Evolutionary conservation across 2,888 invertebrate species (phyloP).

Genomic region (Eupelmus urozonus): DNA sequence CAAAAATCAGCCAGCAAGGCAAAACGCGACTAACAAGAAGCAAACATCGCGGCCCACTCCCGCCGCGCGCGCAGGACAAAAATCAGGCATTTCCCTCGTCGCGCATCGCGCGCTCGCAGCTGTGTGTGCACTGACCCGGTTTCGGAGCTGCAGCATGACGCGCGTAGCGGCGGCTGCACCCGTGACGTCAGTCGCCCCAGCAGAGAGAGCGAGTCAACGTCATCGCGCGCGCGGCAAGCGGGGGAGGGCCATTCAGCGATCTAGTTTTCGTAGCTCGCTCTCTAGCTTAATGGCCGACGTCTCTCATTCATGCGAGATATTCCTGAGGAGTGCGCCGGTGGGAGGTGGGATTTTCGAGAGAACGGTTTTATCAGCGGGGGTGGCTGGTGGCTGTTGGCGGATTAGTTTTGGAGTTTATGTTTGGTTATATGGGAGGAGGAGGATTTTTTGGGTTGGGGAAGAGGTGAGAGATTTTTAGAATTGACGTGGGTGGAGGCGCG

Average conservation of each 20-base stretch:
- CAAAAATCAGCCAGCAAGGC: too few relatives aligned
- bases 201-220: conserved; percentile 70
- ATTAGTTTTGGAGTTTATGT: too few relatives aligned
- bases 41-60: not conserved
- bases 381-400: too few relatives aligned
- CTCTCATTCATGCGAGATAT: conserved; percentile 47
- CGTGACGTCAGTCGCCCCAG: conserved; percentile 68
- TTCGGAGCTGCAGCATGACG: conserved; percentile 68
- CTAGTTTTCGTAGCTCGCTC: conserved; percentile 53
- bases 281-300: conserved; percentile 69
- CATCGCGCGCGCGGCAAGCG: conserved; percentile 59
- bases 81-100: too few relatives aligned
- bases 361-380: too few relatives aligned
- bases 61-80: not conserved
- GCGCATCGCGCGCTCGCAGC: conserved; percentile 60
- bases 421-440: not conserved
- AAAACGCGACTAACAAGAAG: not conserved
- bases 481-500: too few relatives aligned
- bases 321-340: not conserved
- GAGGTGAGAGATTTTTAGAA: too few relatives aligned
- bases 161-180: conserved; percentile 26
- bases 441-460: not conserved
- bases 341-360: not conserved
- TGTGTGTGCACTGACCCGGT: conserved; percentile 68
- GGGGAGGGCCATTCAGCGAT: conserved; percentile 68